Evolutionary conservation across 2,888 invertebrate species (phyloP), one percentile per base, ranked within the genome.

Genomic region (Lasioglossum vierecki): DNA sequence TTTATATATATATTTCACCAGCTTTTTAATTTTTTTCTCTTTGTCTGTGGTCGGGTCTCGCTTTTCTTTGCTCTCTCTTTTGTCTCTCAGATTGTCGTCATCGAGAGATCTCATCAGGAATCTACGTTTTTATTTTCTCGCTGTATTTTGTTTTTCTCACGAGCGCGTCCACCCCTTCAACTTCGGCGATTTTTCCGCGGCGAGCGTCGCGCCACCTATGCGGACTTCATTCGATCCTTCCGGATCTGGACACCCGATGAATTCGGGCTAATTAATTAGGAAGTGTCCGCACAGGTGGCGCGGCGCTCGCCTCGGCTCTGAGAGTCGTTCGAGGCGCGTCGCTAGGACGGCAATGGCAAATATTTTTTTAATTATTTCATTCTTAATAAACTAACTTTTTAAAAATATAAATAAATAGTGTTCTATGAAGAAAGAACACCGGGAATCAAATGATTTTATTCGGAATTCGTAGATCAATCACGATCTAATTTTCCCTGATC

Each of bases 121-220:
- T 68, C 66, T 68, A 68, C 66, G 66, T 68, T 68, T 68, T 22
- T 39, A 22, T 35, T 39, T 68, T 63, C 30, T 63, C 63, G 63
- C 22, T 68, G 3, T 39, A 6, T 35, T 74, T 15, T 60, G 18
- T 26, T 44, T 71, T 72, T 26, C 41, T 72, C 84, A 68, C 66
- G 84, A 76, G 86, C 86, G 91, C 91, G 91, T 91, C 91, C 91
- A 91, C 91, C 91, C 91, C 91, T 91, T 91, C 91, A 91, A 91
- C 91, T 83, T 88, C 87, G 82, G 60, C 83, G 83, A 39, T 79
- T 84, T 46, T 1, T 60, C 60, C n/a, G 15, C 60, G 39, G 63
- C 68, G 26, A 13, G 53, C 39, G 26, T 49, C 83, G 68, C 46
- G 71, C 74, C 83, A 76, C 68, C 53, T 66, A 71, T 72, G 78